Evolutionary conservation across 1,140 invertebrate species (phyloP), one percentile per base, ranked within the genome.

Genomic region (Leucophenga varia): DNA sequence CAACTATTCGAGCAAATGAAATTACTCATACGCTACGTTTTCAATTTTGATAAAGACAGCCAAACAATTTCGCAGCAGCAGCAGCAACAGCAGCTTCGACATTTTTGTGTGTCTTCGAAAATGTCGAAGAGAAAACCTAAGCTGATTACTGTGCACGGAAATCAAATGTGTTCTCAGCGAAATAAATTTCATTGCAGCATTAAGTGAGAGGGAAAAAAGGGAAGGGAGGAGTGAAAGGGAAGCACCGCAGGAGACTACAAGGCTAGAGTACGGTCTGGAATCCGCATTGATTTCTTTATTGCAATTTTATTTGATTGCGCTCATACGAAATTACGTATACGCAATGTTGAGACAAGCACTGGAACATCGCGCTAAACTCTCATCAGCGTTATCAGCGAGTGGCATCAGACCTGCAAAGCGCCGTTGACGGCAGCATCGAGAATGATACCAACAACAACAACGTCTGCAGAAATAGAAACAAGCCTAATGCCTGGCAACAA

Each of bases 261-360:
- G n/a, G 14, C 20, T 39, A 28, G 16, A 30, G 19, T 38, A 30
- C 17, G 22, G 28, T 28, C 25, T 14, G 25, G 48, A 61, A 65
- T 67, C 48, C 63, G 52, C 63, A 65, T 65, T 65, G 63, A 65
- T 65, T 65, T 65, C 63, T 65, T 67, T 65, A 65, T 65, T 65
- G 63, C 63, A 67, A 42, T 67, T 65, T 65, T 65, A 65, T 65
- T 65, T 65, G 63, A 65, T 65, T 65, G 63, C 55, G 56, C 50
- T 67, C 56, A 55, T 58, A 59, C 46, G 54, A 59, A 63, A 65
- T 65, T 63, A 67, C 63, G 63, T 60, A 67, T 65, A 65, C 63
- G 63, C 63, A 57, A 47, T 50, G 63, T 52, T 56, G 63, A 65
- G 52, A 67, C 63, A 59, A 67, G 55, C 46, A 40, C 53, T n/a